phyloP scores from a whole-genome alignment of 2,113 vertebrate genomes.

The Saguinus imperator region DNA sequence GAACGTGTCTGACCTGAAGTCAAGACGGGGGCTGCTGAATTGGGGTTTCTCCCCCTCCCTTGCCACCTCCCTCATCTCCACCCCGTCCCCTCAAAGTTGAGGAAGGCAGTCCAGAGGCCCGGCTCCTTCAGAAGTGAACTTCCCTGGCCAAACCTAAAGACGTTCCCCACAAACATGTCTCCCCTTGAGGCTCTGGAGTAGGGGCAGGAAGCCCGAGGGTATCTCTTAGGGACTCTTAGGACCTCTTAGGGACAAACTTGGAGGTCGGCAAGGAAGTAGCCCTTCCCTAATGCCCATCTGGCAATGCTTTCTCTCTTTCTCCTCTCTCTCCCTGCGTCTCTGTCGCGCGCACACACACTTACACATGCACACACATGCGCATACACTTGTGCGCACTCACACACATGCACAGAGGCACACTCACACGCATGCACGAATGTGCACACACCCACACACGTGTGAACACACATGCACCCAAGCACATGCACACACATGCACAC shows the following conservation, averaged over 20 bases:
- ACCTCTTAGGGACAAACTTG: not conserved
- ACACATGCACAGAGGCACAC: too few relatives aligned
- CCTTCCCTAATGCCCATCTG: not conserved
- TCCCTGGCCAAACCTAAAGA: not conserved
- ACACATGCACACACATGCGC: too few relatives aligned
- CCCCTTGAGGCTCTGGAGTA: not conserved
- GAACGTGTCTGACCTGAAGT: not conserved
- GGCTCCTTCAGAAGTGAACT: not conserved
- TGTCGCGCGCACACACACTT: too few relatives aligned
- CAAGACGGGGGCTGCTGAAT: not conserved
- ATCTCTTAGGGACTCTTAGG: not conserved
- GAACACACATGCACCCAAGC: too few relatives aligned
- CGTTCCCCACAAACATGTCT: fast-evolving
- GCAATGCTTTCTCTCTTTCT: fast-evolving
- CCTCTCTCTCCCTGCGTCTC: not conserved
- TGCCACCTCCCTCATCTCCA: fast-evolving
- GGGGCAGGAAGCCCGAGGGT: fast-evolving
- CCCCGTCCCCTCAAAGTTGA: not conserved
- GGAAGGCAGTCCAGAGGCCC: not conserved
- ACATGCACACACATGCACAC: fast-evolving
- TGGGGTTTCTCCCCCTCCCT: not conserved
- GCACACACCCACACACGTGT: too few relatives aligned
- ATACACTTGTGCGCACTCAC: fast-evolving
- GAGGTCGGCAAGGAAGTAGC: not conserved
- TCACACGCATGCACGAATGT: too few relatives aligned